These are phyloP conservation scores for Malurus melanocephalus DNA, from an alignment of 2,113 vertebrate genomes.

Conservation along the genomic window DNA sequence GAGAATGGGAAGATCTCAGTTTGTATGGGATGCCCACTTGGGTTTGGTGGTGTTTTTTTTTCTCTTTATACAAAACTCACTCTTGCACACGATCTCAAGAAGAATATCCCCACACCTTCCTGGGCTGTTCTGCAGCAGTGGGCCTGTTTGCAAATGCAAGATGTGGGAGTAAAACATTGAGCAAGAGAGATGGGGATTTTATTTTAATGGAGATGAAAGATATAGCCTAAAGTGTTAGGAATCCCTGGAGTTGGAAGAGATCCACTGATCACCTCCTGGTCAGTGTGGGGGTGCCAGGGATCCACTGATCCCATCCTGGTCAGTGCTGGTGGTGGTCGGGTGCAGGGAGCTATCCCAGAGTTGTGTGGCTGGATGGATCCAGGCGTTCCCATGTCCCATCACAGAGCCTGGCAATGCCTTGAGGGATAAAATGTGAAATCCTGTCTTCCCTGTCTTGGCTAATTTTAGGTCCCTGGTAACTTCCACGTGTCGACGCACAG, in stretches of 20 bases:
- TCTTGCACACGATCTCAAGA: not conserved
- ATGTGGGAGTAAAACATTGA: conserved; percentile 7
- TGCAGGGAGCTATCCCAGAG: not conserved
- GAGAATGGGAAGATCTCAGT: not conserved
- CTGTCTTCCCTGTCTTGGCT: conserved; percentile 35
- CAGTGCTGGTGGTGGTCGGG: not conserved
- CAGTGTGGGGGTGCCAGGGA: not conserved
- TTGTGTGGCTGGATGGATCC: not conserved
- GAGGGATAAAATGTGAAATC: conserved; percentile 45
- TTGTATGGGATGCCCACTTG: not conserved
- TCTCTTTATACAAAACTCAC: not conserved
- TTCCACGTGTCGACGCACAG: conserved; percentile 98
- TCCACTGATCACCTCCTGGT: not conserved
- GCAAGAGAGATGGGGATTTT: conserved; percentile 23
- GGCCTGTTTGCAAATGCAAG: not conserved
- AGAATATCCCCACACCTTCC: not conserved
- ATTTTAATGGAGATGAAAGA: conserved; percentile 13
- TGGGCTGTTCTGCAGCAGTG: not conserved
- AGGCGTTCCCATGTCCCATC: not conserved
- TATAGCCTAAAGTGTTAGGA: conserved; percentile 21
- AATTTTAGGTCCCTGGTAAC: conserved; percentile 92
- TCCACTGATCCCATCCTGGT: no score
- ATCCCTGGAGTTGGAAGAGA: not conserved
- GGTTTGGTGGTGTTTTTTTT: not conserved
- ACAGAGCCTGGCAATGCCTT: not conserved